Evolutionary conservation across 2,888 invertebrate genomes (phyloP), one percentile per base, ranked within the genome.

Genomic region (Parnassius orleans): DNA sequence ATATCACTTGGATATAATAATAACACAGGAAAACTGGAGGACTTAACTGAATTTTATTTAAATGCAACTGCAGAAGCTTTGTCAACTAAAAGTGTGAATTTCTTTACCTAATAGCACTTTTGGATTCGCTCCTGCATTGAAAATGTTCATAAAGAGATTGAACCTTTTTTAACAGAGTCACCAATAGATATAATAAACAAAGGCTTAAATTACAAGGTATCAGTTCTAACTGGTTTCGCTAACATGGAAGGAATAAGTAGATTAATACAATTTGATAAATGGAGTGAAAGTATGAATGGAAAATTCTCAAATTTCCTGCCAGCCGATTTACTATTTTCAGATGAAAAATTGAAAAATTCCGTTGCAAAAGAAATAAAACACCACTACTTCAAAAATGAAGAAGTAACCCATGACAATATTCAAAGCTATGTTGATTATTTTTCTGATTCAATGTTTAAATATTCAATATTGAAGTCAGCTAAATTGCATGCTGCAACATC

Each of bases 171-270:
- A n/a, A 86, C 83, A 0, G n/a, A 90, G 67, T 86, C 87, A 3
- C 91, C 91, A 3, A 67, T 83, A 10, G 83, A 84, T 24, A 81
- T 78, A 43, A 64, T 90, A 14, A 81, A 76, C 11, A 82, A 69
- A 67, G 83, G 84, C 1, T 72, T 42, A 77, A n/a, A 79, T 43
- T 76, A 78, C 15, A 76, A 84, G 65, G 72, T 87, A 10, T 70
- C 87, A 15, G 72, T 90, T 43, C 52, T 90, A 46, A 81, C 80
- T 41, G 91, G 91, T 3, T 89, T 83, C 56, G 67, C 87, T 2
- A 86, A 87, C 46, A 89, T 89, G 88, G 91, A 91, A 78, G 90
- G 91, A 7, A 74, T 90, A 12, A 90, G 89, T 67, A 72, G 90
- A 47, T 73, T 81, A 2, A 74, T 80, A 9, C 81, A 83, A 62